Conservation (phyloP, 1,140 invertebrate species). For the Spodoptera frugiperda region DNA sequence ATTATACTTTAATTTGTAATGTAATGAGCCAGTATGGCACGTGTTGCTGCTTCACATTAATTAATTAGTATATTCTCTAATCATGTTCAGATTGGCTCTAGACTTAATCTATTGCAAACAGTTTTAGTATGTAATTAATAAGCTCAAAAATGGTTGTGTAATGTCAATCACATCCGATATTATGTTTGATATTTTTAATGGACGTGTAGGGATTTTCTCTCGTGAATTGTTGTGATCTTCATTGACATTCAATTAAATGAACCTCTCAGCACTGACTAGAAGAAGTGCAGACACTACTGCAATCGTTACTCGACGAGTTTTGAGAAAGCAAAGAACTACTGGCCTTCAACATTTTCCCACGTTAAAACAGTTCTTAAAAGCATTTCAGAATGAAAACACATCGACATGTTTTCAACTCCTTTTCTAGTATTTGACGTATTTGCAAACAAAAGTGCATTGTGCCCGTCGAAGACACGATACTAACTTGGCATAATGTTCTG, state of each 20-base stretch:
- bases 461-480: constrained; percentile 3
- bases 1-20: no score
- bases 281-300: neutral
- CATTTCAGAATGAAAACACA: constrained; percentile 5
- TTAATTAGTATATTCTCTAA: no score
- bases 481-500: constrained; percentile 20
- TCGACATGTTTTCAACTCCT: neutral
- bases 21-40: no score
- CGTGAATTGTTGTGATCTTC: neutral
- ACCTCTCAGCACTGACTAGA: neutral
- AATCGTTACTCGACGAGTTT: constrained; percentile 3
- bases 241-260: neutral
- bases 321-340: neutral
- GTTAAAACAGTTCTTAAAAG: neutral
- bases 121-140: no score
- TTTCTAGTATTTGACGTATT: neutral
- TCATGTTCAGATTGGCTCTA: no score
- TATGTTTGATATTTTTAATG: neutral
- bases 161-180: no score
- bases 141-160: no score
- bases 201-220: neutral
- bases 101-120: no score
- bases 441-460: neutral
- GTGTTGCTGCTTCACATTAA: no score
- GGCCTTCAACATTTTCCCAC: neutral